Base-by-base conservation (phyloP, 2,797 vertebrate genomes). In the Sparus aurata region DNA sequence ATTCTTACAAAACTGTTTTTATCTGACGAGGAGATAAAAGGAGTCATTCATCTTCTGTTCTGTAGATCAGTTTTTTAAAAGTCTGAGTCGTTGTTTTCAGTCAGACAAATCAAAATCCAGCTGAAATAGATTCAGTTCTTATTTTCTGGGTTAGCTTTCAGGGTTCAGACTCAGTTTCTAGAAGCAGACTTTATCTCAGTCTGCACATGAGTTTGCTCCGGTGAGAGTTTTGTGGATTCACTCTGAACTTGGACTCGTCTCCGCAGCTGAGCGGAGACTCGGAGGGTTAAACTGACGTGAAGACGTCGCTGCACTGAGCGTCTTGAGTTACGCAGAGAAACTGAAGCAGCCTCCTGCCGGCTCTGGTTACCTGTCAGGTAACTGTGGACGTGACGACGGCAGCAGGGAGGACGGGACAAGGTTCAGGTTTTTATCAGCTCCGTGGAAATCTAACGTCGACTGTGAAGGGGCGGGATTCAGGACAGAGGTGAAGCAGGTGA, bases 381-480 rank as follows among this genome's bases (percentile, higher is more conserved):
- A 0, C 53, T 4, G 54, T 11, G 30, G 77, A 68, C 46, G 66
- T 80, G 80, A 82, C 77, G 0, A 16, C 57, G 4, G 7, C 38
- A 20, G 38, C 23, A 30, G 6, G 3, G 47, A 61, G 43, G 54
- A 65, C 27, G 23, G 87, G 85, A 76, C 90, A 88, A 89, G 69
- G 92, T 87, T 5, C 89, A 83, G 12, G 43, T 25, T 18, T 64
- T 89, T 88, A 89, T 92, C 77, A 75, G 67, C 38, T 88, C 82
- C 69, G 17, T 64, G 78, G 80, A 83, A 71, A 30, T 63, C 62
- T 15, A 52, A 38, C 63, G 69, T 55, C 1, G 23, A 16, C 49
- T 13, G 2, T 2, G 67, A 57, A 4, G 12, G 64, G 75, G 83
- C 10, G 62, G 73, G 69, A 16, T 41, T 5, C 13, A 0, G 73